phyloP scores from a whole-genome alignment of 2,113 vertebrate genomes.

The Chloropsis cyanopogon region DNA sequence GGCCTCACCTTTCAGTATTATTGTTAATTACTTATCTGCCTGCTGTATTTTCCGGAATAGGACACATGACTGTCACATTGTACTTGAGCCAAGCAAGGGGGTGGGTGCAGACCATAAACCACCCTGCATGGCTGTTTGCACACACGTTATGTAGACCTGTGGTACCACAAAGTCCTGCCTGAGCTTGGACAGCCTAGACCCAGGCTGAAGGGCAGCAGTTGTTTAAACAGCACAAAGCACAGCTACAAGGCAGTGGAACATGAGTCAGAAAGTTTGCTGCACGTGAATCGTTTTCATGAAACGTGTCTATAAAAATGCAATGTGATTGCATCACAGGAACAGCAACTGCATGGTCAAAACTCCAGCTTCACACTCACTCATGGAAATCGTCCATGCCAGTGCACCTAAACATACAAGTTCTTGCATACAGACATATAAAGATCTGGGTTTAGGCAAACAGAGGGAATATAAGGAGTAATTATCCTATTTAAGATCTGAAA shows the following conservation, averaged over 20 bases:
- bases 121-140: background rate
- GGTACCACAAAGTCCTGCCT: background rate
- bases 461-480: background rate
- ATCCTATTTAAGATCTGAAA: background rate
- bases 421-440: background rate
- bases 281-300: background rate
- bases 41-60: background rate
- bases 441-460: background rate
- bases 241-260: background rate
- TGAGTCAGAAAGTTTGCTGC: background rate
- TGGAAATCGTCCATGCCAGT: background rate
- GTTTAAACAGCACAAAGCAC: background rate
- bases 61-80: no score
- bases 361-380: background rate
- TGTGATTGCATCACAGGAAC: background rate
- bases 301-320: background rate
- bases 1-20: background rate
- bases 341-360: background rate
- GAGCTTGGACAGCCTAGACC: background rate
- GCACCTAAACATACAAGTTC: background rate
- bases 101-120: background rate
- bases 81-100: background rate
- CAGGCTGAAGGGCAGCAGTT: background rate
- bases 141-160: no score
- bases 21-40: background rate